Evolutionary conservation across 2,113 vertebrate species (phyloP).

Genomic region (Tragelaphus strepsiceros): DNA sequence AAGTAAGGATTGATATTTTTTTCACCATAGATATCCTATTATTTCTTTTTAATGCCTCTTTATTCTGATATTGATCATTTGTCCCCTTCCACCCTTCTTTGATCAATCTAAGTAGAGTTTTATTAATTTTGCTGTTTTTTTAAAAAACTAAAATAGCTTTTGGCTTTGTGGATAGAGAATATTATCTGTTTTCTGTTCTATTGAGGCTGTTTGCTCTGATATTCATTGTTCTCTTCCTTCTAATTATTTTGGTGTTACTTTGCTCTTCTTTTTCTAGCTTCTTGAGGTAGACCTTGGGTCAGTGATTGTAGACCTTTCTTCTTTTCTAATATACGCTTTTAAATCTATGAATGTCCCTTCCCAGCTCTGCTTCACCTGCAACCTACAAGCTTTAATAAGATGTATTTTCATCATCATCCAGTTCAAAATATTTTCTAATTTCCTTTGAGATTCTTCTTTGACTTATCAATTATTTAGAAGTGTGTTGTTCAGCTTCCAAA

Average conservation of each 20-base stretch:
- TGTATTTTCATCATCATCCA: background rate
- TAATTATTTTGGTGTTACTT: conserved; percentile 7
- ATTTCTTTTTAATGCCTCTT: background rate
- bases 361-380: background rate
- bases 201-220: background rate
- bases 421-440: conserved; percentile 1
- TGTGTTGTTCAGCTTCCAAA: background rate
- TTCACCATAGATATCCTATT: background rate
- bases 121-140: background rate
- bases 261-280: background rate
- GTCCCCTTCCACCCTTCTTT: background rate
- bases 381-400: background rate
- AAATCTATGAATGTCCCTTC: background rate
- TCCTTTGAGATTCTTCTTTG: conserved; percentile 4
- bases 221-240: background rate
- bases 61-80: background rate
- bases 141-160: background rate
- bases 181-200: background rate
- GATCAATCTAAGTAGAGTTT: background rate
- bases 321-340: background rate
- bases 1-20: background rate
- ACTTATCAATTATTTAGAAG: background rate
- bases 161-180: background rate
- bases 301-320: background rate
- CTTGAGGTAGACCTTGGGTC: background rate